A percentile compares a stretch with the other conserved stretches of the same genome.
phyloP scores from a whole-genome alignment of 1,140 invertebrate species.

The Tetragnatha versicolor region DNA sequence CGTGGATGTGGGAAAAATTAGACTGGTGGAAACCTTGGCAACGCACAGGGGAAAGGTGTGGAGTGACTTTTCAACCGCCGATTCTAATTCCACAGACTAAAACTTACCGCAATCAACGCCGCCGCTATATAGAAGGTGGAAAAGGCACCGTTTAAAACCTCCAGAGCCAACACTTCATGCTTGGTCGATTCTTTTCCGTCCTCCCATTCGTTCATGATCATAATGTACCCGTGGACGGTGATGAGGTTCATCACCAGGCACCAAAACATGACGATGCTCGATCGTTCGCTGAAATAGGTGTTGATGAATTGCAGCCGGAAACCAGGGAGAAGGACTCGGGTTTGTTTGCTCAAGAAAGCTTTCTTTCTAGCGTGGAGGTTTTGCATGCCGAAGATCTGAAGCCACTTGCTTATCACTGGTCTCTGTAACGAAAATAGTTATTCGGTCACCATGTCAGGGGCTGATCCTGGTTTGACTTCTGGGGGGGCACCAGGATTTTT shows the following conservation, averaged over 20 bases:
- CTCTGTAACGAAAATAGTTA: too few relatives aligned
- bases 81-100: too few relatives aligned
- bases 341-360: too few relatives aligned
- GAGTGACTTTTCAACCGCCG: too few relatives aligned
- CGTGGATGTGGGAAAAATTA: neutral
- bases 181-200: neutral
- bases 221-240: neutral
- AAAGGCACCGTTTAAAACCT: neutral
- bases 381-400: too few relatives aligned
- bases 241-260: slow-evolving; percentile 1
- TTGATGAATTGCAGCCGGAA: neutral
- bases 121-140: neutral
- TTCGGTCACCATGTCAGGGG: too few relatives aligned
- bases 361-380: too few relatives aligned
- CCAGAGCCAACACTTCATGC: neutral
- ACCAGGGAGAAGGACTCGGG: neutral
- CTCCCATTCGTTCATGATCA: neutral
- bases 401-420: too few relatives aligned
- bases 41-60: too few relatives aligned
- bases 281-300: neutral
- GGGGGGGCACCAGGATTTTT: too few relatives aligned
- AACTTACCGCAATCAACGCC: neutral
- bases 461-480: too few relatives aligned
- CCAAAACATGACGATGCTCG: neutral
- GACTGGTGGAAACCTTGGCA: too few relatives aligned